phyloP scores from a whole-genome alignment of 2,888 invertebrate genomes.

The Chouioia cunea region DNA sequence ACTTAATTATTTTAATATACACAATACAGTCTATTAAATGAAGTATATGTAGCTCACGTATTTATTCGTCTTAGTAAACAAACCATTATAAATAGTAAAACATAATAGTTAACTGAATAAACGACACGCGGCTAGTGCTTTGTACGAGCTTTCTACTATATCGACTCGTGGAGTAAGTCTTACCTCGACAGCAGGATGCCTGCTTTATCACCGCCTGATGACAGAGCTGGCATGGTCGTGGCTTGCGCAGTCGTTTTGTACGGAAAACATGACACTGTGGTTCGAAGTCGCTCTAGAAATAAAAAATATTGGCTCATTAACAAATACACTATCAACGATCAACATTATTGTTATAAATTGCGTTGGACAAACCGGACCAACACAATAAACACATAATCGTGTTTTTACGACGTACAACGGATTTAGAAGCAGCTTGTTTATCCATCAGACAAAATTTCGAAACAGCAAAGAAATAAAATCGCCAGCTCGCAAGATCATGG shows the following conservation, averaged over 20 bases:
- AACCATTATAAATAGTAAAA: too few relatives aligned
- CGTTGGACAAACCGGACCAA: too few relatives aligned
- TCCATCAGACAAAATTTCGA: not conserved
- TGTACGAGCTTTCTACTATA: conserved; percentile 19
- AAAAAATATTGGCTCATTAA: too few relatives aligned
- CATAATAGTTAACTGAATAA: not conserved
- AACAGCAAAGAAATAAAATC: not conserved
- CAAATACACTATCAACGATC: too few relatives aligned
- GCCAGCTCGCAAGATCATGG: not conserved
- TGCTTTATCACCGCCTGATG: conserved; percentile 82
- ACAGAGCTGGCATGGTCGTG: conserved; percentile 83
- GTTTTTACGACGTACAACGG: too few relatives aligned
- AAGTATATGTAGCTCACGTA: too few relatives aligned
- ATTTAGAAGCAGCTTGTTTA: not conserved
- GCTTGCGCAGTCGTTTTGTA: conserved; percentile 80
- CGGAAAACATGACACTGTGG: conserved; percentile 81
- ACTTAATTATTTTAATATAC: not conserved
- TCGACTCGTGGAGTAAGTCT: conserved; percentile 51
- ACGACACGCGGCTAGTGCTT: conserved; percentile 19
- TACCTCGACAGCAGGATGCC: conserved; percentile 84
- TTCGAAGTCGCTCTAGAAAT: conserved; percentile 77
- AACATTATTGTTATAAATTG: too few relatives aligned
- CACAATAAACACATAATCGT: too few relatives aligned
- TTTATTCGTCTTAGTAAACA: too few relatives aligned
- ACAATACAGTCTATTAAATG: too few relatives aligned